A percentile compares a stretch with the other conserved stretches of the same genome.
These are phyloP conservation scores for Riptortus pedestris DNA, from an alignment of 1,140 invertebrate genomes.

Conservation along the genomic window DNA sequence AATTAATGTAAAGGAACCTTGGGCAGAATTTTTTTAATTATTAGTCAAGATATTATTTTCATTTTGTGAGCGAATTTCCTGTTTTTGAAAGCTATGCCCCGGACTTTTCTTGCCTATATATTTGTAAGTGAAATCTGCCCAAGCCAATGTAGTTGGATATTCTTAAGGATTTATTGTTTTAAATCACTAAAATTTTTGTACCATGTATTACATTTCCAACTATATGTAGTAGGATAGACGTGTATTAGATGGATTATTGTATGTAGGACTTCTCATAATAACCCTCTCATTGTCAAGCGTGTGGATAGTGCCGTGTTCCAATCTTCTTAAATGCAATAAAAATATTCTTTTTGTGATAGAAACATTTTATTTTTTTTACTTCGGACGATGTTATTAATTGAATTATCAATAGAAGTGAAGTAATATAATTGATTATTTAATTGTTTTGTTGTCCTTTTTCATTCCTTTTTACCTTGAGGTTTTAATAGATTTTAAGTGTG, in stretches of 20 bases:
- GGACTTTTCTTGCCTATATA: too few species aligned
- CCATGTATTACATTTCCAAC: slow-evolving; percentile 9
- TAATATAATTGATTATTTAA: too few species aligned
- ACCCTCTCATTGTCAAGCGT: slow-evolving; percentile 14
- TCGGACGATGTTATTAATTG: slow-evolving; percentile 1
- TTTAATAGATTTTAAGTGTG: too few species aligned
- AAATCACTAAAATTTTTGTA: background rate
- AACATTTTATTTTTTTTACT: slow-evolving; percentile 14
- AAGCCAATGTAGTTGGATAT: background rate
- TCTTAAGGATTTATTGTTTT: background rate
- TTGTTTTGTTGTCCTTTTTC: too few species aligned
- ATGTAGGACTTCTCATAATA: background rate
- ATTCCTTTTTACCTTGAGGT: too few species aligned
- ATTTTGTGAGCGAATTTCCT: too few species aligned
- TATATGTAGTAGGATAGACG: slow-evolving; percentile 8
- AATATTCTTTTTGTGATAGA: slow-evolving; percentile 2
- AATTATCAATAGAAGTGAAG: too few species aligned
- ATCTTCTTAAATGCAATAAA: slow-evolving; percentile 17
- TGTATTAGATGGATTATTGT: slow-evolving; percentile 2
- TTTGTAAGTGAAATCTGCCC: background rate
- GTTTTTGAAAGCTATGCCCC: too few species aligned
- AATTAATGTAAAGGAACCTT: background rate
- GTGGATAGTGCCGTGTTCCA: slow-evolving; percentile 14
- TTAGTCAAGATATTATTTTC: too few species aligned
- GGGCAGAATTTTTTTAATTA: background rate